Evolutionary conservation across 2,888 invertebrate genomes (phyloP).

Genomic region (Dione juno): DNA sequence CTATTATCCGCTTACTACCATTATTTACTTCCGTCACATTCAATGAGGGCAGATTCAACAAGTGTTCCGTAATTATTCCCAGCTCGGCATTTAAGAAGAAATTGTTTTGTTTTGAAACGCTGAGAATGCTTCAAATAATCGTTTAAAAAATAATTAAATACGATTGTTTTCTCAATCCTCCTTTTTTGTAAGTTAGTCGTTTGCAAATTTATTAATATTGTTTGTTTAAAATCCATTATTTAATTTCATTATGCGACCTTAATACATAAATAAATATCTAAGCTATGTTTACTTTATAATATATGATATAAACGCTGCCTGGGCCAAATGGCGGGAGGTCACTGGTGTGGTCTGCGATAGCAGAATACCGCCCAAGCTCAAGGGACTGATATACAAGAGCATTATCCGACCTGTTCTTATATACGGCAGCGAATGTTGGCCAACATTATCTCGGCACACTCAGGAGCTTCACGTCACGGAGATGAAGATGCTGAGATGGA

Average conservation of each 20-base stretch:
- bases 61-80: conserved; percentile 29
- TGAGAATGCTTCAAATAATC: conserved; percentile 1
- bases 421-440: too few species aligned
- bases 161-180: not conserved
- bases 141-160: not conserved
- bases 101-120: conserved; percentile 13
- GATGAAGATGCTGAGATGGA: too few species aligned
- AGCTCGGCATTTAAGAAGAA: conserved; percentile 13
- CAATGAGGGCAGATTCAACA: conserved; percentile 27
- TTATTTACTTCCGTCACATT: conserved; percentile 25
- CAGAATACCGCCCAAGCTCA: too few species aligned
- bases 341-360: too few species aligned
- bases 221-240: not conserved
- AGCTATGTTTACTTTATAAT: too few species aligned
- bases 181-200: not conserved
- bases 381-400: too few species aligned
- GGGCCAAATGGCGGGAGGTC: too few species aligned
- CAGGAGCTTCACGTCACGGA: too few species aligned
- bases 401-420: too few species aligned
- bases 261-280: not conserved
- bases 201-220: too few species aligned
- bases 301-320: too few species aligned
- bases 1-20: conserved; percentile 8
- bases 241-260: not conserved
- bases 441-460: too few species aligned